phyloP scores from a whole-genome alignment of 2,888 invertebrate species.

The Microplitis manilae region DNA sequence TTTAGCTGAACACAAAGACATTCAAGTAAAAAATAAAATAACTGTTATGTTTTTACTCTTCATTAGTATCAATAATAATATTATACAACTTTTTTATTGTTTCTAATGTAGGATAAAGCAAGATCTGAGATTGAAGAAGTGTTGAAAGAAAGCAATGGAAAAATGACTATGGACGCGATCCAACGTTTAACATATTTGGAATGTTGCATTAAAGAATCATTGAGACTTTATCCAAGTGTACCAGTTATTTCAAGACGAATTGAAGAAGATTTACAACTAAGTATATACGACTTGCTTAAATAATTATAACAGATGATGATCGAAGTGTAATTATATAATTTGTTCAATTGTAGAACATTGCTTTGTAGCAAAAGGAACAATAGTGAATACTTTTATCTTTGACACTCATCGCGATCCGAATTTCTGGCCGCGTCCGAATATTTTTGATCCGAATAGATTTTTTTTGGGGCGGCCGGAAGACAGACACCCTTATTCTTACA shows the following conservation, averaged over 20 bases:
- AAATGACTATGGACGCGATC: slow-evolving; percentile 74
- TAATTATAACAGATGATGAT: neutral
- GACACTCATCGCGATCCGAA: slow-evolving; percentile 78
- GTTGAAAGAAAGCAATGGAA: slow-evolving; percentile 72
- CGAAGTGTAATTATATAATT: neutral
- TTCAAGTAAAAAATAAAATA: slow-evolving; percentile 36
- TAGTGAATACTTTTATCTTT: slow-evolving; percentile 76
- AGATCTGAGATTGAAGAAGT: slow-evolving; percentile 65
- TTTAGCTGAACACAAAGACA: slow-evolving; percentile 48
- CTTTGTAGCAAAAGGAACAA: slow-evolving; percentile 73
- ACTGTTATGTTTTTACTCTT: neutral
- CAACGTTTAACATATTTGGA: slow-evolving; percentile 62
- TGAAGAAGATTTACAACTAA: neutral
- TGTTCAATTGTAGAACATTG: slow-evolving; percentile 69
- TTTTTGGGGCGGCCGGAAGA: slow-evolving; percentile 72
- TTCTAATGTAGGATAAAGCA: slow-evolving; percentile 44
- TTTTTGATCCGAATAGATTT: slow-evolving; percentile 80
- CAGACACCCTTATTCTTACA: slow-evolving; percentile 78
- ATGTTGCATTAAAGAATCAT: neutral
- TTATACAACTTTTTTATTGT: neutral
- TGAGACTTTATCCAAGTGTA: slow-evolving; percentile 10
- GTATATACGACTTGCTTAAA: neutral
- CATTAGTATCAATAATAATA: neutral
- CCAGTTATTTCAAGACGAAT: neutral
- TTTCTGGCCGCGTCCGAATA: slow-evolving; percentile 77